phyloP scores from a whole-genome alignment of 2,797 vertebrate species.

The Xiphorhynchus erythropygius region DNA sequence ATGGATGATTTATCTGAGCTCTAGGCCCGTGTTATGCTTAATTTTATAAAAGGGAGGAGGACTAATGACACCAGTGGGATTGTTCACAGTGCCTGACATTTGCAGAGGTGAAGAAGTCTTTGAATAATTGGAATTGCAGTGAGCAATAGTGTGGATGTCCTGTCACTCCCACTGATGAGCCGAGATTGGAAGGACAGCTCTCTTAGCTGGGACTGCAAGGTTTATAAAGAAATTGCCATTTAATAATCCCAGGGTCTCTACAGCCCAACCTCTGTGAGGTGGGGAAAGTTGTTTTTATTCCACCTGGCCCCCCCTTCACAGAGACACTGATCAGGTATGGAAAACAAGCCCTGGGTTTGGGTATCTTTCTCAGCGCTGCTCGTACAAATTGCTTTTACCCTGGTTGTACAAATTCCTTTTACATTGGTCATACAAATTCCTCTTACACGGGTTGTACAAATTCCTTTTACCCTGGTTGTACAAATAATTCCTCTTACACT shows the following conservation, averaged over 20 bases:
- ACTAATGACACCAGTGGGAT: neutral
- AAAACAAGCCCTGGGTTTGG: neutral
- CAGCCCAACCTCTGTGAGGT: neutral
- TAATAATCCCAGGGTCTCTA: neutral
- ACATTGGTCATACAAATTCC: neutral
- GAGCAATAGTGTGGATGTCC: neutral
- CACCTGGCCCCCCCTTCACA: neutral
- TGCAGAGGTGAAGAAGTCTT: neutral
- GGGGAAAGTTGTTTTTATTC: neutral
- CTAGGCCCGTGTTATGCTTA: neutral
- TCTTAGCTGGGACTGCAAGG: neutral
- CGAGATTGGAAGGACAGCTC: neutral
- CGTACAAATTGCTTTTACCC: neutral
- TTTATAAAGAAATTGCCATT: neutral
- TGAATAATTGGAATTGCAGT: neutral
- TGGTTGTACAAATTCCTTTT: neutral
- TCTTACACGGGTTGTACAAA: neutral
- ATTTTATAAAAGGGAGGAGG: neutral
- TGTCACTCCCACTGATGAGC: neutral
- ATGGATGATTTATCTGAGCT: neutral
- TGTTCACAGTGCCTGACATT: neutral
- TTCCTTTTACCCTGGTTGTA: neutral
- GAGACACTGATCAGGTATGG: fast-evolving
- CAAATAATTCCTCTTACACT: neutral
- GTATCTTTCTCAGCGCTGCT: neutral